Percentiles rank a stretch among this genome's conserved stretches.
Conservation (phyloP, 2,888 invertebrate species). For the Nemotelus pantherinus region DNA sequence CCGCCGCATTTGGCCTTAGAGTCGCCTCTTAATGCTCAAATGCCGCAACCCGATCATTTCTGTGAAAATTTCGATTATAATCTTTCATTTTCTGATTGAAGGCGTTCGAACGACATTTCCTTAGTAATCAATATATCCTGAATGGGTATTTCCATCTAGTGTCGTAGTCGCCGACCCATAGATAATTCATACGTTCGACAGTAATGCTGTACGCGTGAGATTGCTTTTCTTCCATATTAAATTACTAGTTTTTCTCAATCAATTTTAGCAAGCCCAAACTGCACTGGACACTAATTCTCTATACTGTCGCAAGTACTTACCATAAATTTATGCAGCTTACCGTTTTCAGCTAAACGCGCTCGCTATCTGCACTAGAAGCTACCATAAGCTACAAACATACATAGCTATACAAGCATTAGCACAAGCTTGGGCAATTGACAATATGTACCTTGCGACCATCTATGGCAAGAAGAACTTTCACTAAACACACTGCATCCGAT, state of each 20-base stretch:
- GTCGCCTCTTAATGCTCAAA: too few relatives aligned
- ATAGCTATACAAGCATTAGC: background rate
- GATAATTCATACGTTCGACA: background rate
- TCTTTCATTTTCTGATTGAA: too few relatives aligned
- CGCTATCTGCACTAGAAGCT: constrained; percentile 5
- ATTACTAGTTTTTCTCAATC: constrained; percentile 17
- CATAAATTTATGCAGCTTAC: constrained; percentile 22
- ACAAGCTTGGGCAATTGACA: constrained; percentile 16
- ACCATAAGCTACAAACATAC: background rate
- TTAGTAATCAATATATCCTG: too few relatives aligned
- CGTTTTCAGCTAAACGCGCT: background rate
- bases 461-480: constrained; percentile 49
- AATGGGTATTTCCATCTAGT: constrained; percentile 5
- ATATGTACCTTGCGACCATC: constrained; percentile 40
- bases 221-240: constrained; percentile 16
- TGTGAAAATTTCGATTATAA: too few relatives aligned
- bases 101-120: too few relatives aligned
- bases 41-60: too few relatives aligned
- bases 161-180: background rate
- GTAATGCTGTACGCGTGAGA: constrained; percentile 31
- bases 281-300: constrained; percentile 20
- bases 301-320: constrained; percentile 15
- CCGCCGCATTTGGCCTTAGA: too few relatives aligned
- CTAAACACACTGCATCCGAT: constrained; percentile 38
- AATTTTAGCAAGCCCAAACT: constrained; percentile 22